These are phyloP conservation scores for Hylyphantes graminicola DNA, from an alignment of 1,140 invertebrate species.

Conservation along the genomic window DNA sequence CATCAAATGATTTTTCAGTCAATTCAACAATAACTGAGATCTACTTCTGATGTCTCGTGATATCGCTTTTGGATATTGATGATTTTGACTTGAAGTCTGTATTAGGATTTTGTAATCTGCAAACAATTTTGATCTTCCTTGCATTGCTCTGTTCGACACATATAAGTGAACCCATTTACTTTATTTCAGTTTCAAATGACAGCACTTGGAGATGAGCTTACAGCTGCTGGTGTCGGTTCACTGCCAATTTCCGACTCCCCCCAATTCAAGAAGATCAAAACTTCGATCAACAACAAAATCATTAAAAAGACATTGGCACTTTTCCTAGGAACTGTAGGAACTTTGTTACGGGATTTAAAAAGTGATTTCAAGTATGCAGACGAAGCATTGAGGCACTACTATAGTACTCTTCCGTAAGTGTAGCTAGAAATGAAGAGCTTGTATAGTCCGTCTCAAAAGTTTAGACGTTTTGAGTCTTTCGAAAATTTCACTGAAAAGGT, in stretches of 20 bases:
- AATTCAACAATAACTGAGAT: too few species aligned
- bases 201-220: constrained; percentile 16
- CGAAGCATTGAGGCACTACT: neutral
- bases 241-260: constrained; percentile 34
- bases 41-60: too few species aligned
- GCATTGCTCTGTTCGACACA: too few species aligned
- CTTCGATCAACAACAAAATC: constrained; percentile 14
- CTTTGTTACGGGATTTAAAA: constrained; percentile 1
- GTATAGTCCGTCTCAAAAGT: too few species aligned
- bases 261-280: constrained; percentile 24
- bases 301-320: neutral
- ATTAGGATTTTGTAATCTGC: too few species aligned
- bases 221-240: constrained; percentile 9
- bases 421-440: neutral
- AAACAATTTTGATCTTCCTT: too few species aligned
- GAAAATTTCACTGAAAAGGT: too few species aligned
- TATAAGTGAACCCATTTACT: neutral
- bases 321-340: constrained; percentile 6
- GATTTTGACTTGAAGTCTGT: too few species aligned
- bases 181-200: constrained; percentile 29
- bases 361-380: neutral
- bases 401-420: constrained; percentile 42
- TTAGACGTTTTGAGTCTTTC: too few species aligned
- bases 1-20: too few species aligned
- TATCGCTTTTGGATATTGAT: too few species aligned